phyloP scores from a whole-genome alignment of 2,888 invertebrate species.

The Melolontha melolontha region DNA sequence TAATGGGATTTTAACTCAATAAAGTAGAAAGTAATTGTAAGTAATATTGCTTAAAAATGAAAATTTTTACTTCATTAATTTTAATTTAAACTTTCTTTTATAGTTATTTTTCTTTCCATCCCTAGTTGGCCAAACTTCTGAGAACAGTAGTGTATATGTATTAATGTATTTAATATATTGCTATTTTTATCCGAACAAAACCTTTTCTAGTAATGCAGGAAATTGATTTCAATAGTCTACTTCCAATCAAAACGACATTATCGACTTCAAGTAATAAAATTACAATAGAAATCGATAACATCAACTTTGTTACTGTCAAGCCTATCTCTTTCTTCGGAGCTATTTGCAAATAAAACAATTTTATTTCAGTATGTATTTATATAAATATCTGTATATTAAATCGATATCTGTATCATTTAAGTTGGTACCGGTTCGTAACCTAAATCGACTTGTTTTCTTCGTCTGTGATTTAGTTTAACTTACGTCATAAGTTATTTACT shows the following conservation, averaged over 20 bases:
- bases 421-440: constrained; percentile 26
- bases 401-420: constrained; percentile 23
- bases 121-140: no score
- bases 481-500: constrained; percentile 6
- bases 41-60: no score
- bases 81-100: no score
- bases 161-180: no score
- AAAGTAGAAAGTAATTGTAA: no score
- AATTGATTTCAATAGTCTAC: not conserved
- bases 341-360: constrained; percentile 25
- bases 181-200: no score
- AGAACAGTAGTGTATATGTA: no score
- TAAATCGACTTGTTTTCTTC: constrained; percentile 15
- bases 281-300: constrained; percentile 17
- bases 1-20: no score
- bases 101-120: no score
- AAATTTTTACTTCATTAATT: no score
- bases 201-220: not conserved
- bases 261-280: constrained; percentile 6
- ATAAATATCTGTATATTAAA: constrained; percentile 32
- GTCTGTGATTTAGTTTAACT: constrained; percentile 3
- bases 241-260: constrained; percentile 15
- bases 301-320: not conserved
- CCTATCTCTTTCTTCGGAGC: not conserved
- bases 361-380: constrained; percentile 32